Evolutionary conservation across 2,888 invertebrate species (phyloP), one percentile per base, ranked within the genome.

Genomic region (Kuschelorhynchus macadamiae): DNA sequence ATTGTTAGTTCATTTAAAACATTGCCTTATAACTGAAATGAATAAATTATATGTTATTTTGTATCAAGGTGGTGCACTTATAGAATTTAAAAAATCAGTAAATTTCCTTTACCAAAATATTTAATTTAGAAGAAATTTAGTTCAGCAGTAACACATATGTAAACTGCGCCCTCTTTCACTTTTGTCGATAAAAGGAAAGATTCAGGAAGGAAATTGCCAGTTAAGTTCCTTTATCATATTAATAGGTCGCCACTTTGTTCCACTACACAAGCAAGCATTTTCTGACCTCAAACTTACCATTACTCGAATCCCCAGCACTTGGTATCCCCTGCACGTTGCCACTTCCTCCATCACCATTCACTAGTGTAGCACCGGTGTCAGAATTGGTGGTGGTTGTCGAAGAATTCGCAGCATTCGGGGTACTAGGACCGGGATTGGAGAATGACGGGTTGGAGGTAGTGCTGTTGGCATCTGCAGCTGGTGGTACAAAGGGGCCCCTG

Each of bases 401-500:
- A 50, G 25, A 11, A 52, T 33, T 53, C 11, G 60, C 17, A 25
- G 53, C 9, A 41, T 44, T 42, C 8, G 59, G 52, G 25, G 17
- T 11, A 11, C 16, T 56, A 12, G 52, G 57, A 25, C 59, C 33
- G 39, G 18, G 70, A 30, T 36, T 59, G 39, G 42, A 30, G 9
- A 56, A 56, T 12, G 25, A 18, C 8, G 32, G 46, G 12, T 39
- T 12, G 33, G 71, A 8, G 17, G 64, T 30, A 8, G 59, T 30
- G 33, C 65, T 21, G 39, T 16, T 32, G 44, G 71, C 76, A 75
- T 81, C 72, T 77, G 84, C 81, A 75, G 67, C 81, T 81, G 80
- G 85, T 69, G 85, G 89, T n/a, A 32, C 25, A 7, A 25, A 3
- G 82, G 84, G 83, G 60, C 67, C 67, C 14, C 79, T 78, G 68